Base-by-base conservation (phyloP, 2,113 vertebrate genomes). In the Apeltes quadracus region DNA sequence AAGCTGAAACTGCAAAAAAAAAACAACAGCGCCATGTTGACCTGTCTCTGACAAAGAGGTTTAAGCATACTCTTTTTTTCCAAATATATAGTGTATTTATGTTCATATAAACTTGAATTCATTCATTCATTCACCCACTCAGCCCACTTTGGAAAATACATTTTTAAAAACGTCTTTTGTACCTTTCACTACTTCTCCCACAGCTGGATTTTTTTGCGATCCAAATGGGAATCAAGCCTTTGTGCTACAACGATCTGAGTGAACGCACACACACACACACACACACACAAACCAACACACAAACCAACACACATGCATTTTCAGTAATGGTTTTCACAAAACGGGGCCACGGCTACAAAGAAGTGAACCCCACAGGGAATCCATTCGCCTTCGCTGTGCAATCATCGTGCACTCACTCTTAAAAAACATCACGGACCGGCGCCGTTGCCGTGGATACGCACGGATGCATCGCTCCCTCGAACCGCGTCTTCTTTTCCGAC, bases 391-490 rank as follows among this genome's bases (percentile, higher is more conserved):
- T 72, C 54, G 58, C 46, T n/a, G 62, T 67, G 74, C 75, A 85
- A 88, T 90, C 84, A 80, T 88, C 75, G 78, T 62, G 83, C 74
- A 70, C 71, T 81, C 69, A 25, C 53, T 61, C 69, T 16, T 70
- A 63, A 85, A 32, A 85, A 83, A 78, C 76, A 79, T 38, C 3
- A 48, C 56, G 59, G 81, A 75, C 56, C 15, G 23, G 13, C 9
- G 2, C 44, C 1, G 75, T 91, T 87, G 51, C 84, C 75, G 89
- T 72, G 87, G 90, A 80, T 81, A 92, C 84, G 32, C 32, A 27
- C 15, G 13, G 41, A 73, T 56, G 76, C 39, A 74, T 25, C 34
- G 23, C 34, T 66, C 34, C 7, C 58, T 73, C 56, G 61, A 38
- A 20, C n/a, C 10, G 27, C 58, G 54, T 75, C 3, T 53, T 85